Evolutionary conservation across 2,797 vertebrate species (phyloP).

Genomic region (Neopelma chrysocephalum): DNA sequence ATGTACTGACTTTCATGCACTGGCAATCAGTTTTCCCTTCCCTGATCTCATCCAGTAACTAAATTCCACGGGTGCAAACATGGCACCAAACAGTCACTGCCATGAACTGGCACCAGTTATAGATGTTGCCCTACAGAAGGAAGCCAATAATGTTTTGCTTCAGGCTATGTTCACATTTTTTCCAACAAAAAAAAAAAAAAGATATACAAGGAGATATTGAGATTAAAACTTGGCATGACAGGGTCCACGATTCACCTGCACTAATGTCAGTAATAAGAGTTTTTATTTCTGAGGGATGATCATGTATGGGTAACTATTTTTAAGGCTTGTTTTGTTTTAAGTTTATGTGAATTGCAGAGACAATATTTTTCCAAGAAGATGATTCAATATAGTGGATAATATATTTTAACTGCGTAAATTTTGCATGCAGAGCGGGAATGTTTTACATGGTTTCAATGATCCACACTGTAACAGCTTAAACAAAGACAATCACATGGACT

Average conservation of each 20-base stretch:
- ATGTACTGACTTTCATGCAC: not conserved
- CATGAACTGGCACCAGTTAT: not conserved
- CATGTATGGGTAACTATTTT: not conserved
- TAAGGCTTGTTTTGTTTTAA: not conserved
- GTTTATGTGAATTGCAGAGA: not conserved
- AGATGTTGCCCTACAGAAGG: not conserved
- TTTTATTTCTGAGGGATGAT: not conserved
- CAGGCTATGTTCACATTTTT: not conserved
- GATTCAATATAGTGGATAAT: not conserved
- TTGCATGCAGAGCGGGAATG: not conserved
- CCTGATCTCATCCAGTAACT: not conserved
- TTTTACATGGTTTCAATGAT: conserved; percentile 40
- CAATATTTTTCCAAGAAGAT: conserved; percentile 12
- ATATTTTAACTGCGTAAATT: conserved; percentile 15
- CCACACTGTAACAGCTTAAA: conserved; percentile 15
- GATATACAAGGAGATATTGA: not conserved
- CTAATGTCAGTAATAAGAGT: not conserved
- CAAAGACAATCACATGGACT: conserved; percentile 59
- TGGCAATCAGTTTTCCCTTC: not conserved
- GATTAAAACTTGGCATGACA: not conserved
- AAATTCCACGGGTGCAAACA: not conserved
- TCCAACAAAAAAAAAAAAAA: not conserved
- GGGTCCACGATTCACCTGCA: not conserved
- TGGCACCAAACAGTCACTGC: not conserved
- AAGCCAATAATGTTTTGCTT: not conserved